Percentiles rank a stretch among this genome's conserved stretches.
These are phyloP conservation scores for Clanis bilineata DNA, from an alignment of 2,888 invertebrate species.

Conservation along the genomic window DNA sequence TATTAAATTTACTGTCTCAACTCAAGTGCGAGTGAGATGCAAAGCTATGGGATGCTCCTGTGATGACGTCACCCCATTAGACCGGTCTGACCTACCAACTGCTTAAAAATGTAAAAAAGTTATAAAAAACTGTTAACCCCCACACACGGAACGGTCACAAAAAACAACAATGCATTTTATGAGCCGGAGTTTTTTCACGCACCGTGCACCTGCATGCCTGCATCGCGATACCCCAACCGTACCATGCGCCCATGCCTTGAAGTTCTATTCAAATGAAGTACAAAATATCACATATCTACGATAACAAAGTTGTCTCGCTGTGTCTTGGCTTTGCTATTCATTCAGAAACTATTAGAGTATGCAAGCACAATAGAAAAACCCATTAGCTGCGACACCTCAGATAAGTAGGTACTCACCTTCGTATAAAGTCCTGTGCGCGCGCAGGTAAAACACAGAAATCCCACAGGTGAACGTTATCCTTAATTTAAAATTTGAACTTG, in stretches of 20 bases:
- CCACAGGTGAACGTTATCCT: conserved; percentile 77
- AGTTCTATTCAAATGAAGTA: conserved; percentile 10
- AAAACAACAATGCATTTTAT: conserved; percentile 19
- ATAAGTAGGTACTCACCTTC: conserved; percentile 62
- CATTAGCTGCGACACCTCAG: conserved; percentile 9
- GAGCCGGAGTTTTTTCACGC: conserved; percentile 21
- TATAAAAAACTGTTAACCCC: conserved; percentile 37
- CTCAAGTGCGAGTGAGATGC: conserved; percentile 51
- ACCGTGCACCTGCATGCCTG: conserved; percentile 12
- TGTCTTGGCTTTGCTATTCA: not conserved
- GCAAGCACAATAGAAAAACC: not conserved
- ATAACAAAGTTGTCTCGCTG: conserved; percentile 1
- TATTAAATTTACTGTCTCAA: conserved; percentile 15
- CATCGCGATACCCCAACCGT: conserved; percentile 6
- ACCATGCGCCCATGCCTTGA: too few species aligned
- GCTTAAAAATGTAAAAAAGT: conserved; percentile 37
- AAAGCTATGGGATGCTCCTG: conserved; percentile 46
- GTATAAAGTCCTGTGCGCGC: conserved; percentile 73
- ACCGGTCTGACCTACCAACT: conserved; percentile 36
- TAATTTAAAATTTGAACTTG: conserved; percentile 53
- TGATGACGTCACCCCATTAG: conserved; percentile 62
- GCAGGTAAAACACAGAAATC: conserved; percentile 76
- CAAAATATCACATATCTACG: not conserved
- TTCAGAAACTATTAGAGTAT: not conserved
- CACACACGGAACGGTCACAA: conserved; percentile 25